Conservation (phyloP, 1,140 invertebrate species). For the Bathynomus jamesi region DNA sequence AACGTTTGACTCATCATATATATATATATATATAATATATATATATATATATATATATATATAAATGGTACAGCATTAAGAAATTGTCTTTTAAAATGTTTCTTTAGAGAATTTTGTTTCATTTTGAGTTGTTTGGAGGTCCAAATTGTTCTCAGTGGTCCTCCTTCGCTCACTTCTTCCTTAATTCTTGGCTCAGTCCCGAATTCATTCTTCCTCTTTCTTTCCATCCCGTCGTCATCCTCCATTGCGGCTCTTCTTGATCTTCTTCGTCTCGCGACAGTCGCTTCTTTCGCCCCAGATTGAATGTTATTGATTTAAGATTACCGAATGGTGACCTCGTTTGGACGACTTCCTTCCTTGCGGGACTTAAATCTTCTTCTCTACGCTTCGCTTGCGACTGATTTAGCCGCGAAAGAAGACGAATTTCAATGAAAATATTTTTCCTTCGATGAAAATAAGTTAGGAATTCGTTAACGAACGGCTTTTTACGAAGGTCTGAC, state of each 20-base stretch:
- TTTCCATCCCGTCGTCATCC: neutral
- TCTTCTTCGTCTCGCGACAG: neutral
- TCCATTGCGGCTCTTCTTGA: neutral
- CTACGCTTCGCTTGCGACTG: neutral
- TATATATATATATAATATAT: too few relatives aligned
- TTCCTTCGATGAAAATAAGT: too few relatives aligned
- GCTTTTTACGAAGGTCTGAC: neutral
- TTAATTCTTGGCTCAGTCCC: neutral
- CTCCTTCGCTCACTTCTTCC: neutral
- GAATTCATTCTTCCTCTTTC: neutral
- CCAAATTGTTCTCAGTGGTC: too few relatives aligned
- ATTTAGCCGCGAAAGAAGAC: too few relatives aligned
- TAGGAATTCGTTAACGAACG: too few relatives aligned
- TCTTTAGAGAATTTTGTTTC: too few relatives aligned
- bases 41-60: too few relatives aligned
- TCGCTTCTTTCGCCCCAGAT: neutral
- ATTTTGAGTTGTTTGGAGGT: too few relatives aligned
- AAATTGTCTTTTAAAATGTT: too few relatives aligned
- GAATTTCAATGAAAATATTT: too few relatives aligned
- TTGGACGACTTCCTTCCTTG: neutral
- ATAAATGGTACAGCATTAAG: too few relatives aligned
- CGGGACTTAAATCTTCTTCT: neutral
- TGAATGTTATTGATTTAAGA: constrained; percentile 1
- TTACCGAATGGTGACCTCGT: neutral
- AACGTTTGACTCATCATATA: too few relatives aligned